These are phyloP conservation scores for Philereme transversata DNA, from an alignment of 2,888 invertebrate genomes.

Conservation along the genomic window DNA sequence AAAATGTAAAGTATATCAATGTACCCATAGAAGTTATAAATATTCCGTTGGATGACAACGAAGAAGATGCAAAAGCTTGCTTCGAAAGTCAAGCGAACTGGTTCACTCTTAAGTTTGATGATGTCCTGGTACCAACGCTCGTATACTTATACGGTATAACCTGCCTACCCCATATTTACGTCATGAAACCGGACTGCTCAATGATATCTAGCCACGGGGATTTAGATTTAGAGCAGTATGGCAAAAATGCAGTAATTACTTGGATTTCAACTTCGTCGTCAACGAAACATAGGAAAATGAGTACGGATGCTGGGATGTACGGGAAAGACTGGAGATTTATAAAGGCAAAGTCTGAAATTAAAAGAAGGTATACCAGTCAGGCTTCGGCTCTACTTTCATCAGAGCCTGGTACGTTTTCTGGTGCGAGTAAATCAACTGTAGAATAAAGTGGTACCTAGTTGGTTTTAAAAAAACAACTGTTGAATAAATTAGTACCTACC, in stretches of 20 bases:
- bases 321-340: conserved; percentile 58
- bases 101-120: conserved; percentile 64
- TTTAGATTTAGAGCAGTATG: conserved; percentile 62
- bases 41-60: conserved; percentile 63
- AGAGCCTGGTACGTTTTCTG: conserved; percentile 11
- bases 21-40: conserved; percentile 72
- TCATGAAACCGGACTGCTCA: conserved; percentile 56
- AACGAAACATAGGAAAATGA: conserved; percentile 49
- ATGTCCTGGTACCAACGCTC: conserved; percentile 56
- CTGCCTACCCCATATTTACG: conserved; percentile 61
- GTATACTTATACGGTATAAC: conserved; percentile 61
- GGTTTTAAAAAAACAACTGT: too few relatives aligned
- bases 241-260: conserved; percentile 67
- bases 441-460: too few relatives aligned
- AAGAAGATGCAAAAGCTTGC: conserved; percentile 49
- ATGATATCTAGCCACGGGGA: conserved; percentile 62
- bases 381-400: conserved; percentile 11
- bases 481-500: too few relatives aligned
- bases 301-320: conserved; percentile 57
- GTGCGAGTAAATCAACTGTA: too few relatives aligned
- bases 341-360: conserved; percentile 37
- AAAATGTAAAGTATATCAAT: conserved; percentile 60
- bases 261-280: conserved; percentile 58
- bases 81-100: conserved; percentile 71
- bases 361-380: too few relatives aligned